Evolutionary conservation across 1,140 invertebrate species (phyloP), one percentile per base, ranked within the genome.

Genomic region (Druon quercuslanigerum): DNA sequence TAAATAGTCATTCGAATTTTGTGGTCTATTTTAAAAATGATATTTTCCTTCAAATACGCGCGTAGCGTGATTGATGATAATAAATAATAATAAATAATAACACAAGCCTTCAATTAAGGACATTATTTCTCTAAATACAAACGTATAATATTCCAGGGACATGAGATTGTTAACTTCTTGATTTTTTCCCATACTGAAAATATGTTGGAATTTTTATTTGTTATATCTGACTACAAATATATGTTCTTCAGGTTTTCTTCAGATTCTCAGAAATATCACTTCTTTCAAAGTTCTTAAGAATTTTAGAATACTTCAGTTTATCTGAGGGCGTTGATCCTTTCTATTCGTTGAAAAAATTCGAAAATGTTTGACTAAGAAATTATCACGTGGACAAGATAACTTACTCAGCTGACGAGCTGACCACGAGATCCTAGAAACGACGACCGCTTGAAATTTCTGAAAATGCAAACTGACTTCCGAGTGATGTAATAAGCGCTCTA

Each of bases 391-490:
- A 46, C 40, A 66, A 66, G 60, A 66, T 66, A 66, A 3, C 25
- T 33, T 66, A 16, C 40, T 66, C n/a, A 40, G 60, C 60, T 40
- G 60, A 66, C 25, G n/a, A 3, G 33, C 33, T 33, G 7, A 66
- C 33, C 14, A 25, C 33, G 25, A 66, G 14, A 33, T 40, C 16
- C 8, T 5, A 16, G 13, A 40, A 33, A n/a, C 40, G 40, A 33
- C 25, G 57, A 16, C 13, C 3, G 14, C 25, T 33, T 66, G 57
- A 60, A 60, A 25, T 40, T 66, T 66, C 60, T n/a, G 14, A 46
- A 66, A 66, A 66, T 66, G 60, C 60, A 66, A 66, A 66, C 25
- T 66, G 46, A 33, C 60, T n/a, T 54, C 17, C 52, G 16, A 17
- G n/a, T 54, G 17, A 16, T 9, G 52, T 54, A 54, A 54, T 54